Percentiles rank a stretch among this genome's conserved stretches.
Evolutionary conservation across 2,888 invertebrate species (phyloP).

Genomic region (Himalopsyche anomala): DNA sequence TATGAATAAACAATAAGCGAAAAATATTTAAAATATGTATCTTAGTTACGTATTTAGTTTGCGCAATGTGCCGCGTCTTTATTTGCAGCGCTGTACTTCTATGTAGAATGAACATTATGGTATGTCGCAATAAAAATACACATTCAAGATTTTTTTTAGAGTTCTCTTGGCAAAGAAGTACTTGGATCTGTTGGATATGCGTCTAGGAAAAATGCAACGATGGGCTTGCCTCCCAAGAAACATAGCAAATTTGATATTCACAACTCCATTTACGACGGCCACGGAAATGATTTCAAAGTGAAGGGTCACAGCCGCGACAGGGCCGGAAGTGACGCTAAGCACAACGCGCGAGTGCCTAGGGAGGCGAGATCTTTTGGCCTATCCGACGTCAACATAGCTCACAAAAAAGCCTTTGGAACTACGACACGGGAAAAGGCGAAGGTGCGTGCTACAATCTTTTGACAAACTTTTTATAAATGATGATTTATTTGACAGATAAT

Average conservation of each 20-base stretch:
- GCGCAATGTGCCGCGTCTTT: too few relatives aligned
- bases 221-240: constrained; percentile 62
- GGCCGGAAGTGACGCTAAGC: constrained; percentile 57
- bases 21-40: too few relatives aligned
- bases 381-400: constrained; percentile 68
- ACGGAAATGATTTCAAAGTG: constrained; percentile 67
- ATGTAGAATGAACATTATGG: too few relatives aligned
- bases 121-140: not conserved
- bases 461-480: not conserved
- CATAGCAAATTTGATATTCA: constrained; percentile 69
- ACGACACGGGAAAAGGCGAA: constrained; percentile 79
- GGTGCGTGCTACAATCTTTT: constrained; percentile 69
- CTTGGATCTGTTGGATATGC: not conserved
- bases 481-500: not conserved
- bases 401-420: constrained; percentile 78
- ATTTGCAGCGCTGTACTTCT: too few relatives aligned
- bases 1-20: too few relatives aligned
- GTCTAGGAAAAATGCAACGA: constrained; percentile 42
- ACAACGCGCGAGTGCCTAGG: constrained; percentile 66
- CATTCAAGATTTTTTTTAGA: not conserved
- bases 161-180: constrained; percentile 21
- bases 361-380: constrained; percentile 70
- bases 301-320: constrained; percentile 69
- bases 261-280: constrained; percentile 62
- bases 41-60: too few relatives aligned